A percentile compares a stretch with the other conserved stretches of the same genome.
Evolutionary conservation across 2,113 vertebrate genomes (phyloP).

Genomic region (Ophiodon elongatus): DNA sequence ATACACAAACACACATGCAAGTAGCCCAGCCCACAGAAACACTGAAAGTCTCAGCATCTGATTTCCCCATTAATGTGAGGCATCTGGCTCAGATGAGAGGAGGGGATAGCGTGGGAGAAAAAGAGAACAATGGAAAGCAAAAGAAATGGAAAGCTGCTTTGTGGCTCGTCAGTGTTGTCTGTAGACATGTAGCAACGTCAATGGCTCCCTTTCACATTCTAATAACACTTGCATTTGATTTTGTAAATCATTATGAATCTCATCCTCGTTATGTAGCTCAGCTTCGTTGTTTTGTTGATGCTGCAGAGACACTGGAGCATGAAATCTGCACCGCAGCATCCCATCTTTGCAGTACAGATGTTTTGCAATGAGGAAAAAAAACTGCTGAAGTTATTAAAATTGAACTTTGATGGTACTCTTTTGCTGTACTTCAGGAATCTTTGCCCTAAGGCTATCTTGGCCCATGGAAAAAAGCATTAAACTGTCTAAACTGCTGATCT

Average conservation of each 20-base stretch:
- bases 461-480: conserved; percentile 10
- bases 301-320: neutral
- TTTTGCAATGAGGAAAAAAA: conserved; percentile 19
- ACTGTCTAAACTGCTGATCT: conserved; percentile 25
- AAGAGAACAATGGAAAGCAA: conserved; percentile 16
- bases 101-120: neutral
- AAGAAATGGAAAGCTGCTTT: conserved; percentile 9
- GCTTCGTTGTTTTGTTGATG: neutral
- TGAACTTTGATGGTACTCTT: conserved; percentile 36
- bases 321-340: conserved; percentile 15
- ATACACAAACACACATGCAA: conserved; percentile 3
- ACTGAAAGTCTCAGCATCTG: conserved; percentile 42
- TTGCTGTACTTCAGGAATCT: conserved; percentile 32
- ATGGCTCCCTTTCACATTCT: conserved; percentile 18
- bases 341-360: conserved; percentile 5
- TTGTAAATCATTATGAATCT: conserved; percentile 2
- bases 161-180: neutral
- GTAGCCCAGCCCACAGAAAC: conserved; percentile 25
- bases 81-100: conserved; percentile 48
- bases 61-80: conserved; percentile 59
- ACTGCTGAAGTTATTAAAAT: conserved; percentile 18
- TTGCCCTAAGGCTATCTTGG: conserved; percentile 24
- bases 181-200: conserved; percentile 2
- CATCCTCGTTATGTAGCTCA: conserved; percentile 5
- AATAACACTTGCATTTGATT: conserved; percentile 13